Conservation (phyloP, 2,888 invertebrate species). For the Melinaea menophilus region DNA sequence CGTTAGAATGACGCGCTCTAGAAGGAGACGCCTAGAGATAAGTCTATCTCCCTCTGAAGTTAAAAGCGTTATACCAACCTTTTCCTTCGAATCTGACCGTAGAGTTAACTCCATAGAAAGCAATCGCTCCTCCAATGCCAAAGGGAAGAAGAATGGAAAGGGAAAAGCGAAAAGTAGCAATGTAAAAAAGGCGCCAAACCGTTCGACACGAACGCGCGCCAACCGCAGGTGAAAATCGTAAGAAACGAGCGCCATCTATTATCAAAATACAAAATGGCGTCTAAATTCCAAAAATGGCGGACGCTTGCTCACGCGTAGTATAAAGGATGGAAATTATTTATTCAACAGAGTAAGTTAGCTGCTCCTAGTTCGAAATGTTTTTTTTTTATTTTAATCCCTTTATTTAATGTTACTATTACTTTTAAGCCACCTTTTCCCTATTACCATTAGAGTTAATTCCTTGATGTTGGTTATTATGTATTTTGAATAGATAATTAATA, state of each 20-base stretch:
- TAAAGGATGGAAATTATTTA: constrained; percentile 46
- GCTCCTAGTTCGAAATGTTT: constrained; percentile 33
- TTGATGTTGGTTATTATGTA: constrained; percentile 65
- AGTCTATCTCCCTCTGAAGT: constrained; percentile 64
- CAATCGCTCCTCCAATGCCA: constrained; percentile 42
- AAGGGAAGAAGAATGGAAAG: constrained; percentile 40
- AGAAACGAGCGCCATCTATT: neutral
- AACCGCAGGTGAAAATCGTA: constrained; percentile 54
- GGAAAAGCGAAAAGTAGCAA: constrained; percentile 37
- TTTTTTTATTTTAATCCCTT: constrained; percentile 53
- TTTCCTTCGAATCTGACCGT: constrained; percentile 63
- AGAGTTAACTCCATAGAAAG: constrained; percentile 56
- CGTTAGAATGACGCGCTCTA: constrained; percentile 62
- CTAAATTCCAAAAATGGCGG: constrained; percentile 52
- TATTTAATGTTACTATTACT: constrained; percentile 74
- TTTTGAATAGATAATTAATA: constrained; percentile 35
- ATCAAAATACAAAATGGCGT: constrained; percentile 23
- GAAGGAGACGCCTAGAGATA: constrained; percentile 56
- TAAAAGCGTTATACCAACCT: constrained; percentile 46
- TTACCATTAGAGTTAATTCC: constrained; percentile 70
- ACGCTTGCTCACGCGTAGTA: constrained; percentile 50
- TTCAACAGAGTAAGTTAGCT: constrained; percentile 45
- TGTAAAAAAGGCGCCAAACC: constrained; percentile 49
- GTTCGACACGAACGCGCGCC: constrained; percentile 51
- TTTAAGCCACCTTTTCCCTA: constrained; percentile 63